A percentile compares a stretch with the other conserved stretches of the same genome.
These are phyloP conservation scores for Chaetura pelagica DNA, from an alignment of 2,113 vertebrate genomes.

Conservation along the genomic window DNA sequence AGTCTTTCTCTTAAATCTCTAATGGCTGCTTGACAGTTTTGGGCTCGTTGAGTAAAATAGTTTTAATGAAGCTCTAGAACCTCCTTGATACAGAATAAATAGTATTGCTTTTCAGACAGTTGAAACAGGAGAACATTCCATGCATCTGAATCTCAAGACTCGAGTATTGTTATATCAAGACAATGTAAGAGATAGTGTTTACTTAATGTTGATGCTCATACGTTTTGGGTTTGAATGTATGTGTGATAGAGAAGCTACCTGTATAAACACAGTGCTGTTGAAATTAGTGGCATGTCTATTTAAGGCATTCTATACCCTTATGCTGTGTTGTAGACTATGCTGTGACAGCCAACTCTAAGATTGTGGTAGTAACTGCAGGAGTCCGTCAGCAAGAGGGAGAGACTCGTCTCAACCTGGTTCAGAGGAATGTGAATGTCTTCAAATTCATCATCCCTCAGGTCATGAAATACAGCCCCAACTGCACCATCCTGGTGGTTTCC, in stretches of 20 bases:
- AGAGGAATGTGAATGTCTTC: slow-evolving; percentile 97
- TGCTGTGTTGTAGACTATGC: slow-evolving; percentile 83
- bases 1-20: background rate
- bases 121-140: background rate
- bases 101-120: background rate
- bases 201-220: background rate
- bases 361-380: slow-evolving; percentile 93
- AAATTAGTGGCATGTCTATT: background rate
- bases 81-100: background rate
- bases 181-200: background rate
- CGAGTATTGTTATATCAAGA: accelerated
- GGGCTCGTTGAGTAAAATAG: background rate
- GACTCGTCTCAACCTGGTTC: slow-evolving; percentile 94
- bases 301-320: accelerated
- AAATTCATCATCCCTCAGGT: slow-evolving; percentile 95
- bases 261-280: background rate
- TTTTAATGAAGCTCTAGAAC: background rate
- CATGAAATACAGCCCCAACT: slow-evolving; percentile 92
- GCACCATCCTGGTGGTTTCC: slow-evolving; percentile 92
- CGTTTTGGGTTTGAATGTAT: background rate
- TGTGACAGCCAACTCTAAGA: slow-evolving; percentile 91
- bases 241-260: background rate
- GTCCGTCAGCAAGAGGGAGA: slow-evolving; percentile 98
- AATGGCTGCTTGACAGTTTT: background rate
- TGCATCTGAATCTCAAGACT: background rate